phyloP scores from a whole-genome alignment of 2,113 vertebrate species.

The Bagarius yarrelli region DNA sequence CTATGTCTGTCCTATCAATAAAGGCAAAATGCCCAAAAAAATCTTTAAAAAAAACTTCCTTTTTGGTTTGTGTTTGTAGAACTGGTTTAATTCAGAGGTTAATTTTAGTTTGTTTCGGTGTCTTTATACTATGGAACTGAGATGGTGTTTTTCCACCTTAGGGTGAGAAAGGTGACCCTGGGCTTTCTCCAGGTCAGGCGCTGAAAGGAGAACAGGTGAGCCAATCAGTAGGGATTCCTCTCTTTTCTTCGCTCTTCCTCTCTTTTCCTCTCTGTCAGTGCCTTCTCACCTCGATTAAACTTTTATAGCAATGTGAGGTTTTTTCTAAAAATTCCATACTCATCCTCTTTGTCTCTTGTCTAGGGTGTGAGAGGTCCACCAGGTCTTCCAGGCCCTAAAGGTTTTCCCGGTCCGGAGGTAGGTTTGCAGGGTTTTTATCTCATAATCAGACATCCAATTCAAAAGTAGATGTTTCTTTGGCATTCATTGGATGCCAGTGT shows the following conservation, averaged over 20 bases:
- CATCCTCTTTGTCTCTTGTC: background rate
- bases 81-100: too few relatives aligned
- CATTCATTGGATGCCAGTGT: background rate
- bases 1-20: too few relatives aligned
- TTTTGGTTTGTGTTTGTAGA: too few relatives aligned
- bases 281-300: too few relatives aligned
- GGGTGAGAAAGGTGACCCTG: conserved; percentile 93
- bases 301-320: too few relatives aligned
- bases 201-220: conserved; percentile 84
- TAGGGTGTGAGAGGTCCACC: conserved; percentile 80
- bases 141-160: conserved; percentile 56
- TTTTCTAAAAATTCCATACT: background rate
- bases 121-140: too few relatives aligned
- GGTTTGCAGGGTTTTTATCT: background rate
- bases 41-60: too few relatives aligned
- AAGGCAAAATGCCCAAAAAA: too few relatives aligned
- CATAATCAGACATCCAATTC: background rate
- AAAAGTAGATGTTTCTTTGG: background rate
- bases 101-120: too few relatives aligned
- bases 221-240: too few relatives aligned
- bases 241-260: background rate
- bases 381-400: conserved; percentile 77
- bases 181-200: conserved; percentile 85
- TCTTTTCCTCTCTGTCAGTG: too few relatives aligned
- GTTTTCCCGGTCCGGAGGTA: conserved; percentile 81